phyloP scores from a whole-genome alignment of 2,113 vertebrate species.

The Sander vitreus region DNA sequence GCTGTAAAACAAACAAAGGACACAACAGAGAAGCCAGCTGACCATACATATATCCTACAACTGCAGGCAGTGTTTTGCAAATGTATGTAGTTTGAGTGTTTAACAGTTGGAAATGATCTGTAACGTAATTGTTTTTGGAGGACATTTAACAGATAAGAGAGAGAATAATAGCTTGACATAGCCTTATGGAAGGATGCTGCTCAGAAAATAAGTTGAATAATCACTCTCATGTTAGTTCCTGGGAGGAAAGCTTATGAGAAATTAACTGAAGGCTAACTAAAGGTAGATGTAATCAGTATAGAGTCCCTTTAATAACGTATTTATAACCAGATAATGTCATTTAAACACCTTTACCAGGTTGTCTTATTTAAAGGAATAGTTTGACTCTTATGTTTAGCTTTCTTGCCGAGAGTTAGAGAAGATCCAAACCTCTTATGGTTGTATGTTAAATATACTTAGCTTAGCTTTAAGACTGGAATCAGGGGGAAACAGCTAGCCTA shows the following conservation, averaged over 20 bases:
- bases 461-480: background rate
- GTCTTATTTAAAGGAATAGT: no score
- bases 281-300: background rate
- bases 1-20: slow-evolving; percentile 22
- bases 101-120: background rate
- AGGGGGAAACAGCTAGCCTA: background rate
- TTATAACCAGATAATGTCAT: background rate
- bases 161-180: background rate
- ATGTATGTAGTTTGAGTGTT: background rate
- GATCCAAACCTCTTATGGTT: background rate
- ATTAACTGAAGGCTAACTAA: background rate
- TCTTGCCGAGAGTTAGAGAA: background rate
- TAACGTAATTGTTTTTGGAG: background rate
- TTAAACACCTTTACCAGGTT: background rate
- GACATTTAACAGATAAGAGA: background rate
- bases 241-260: background rate
- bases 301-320: background rate
- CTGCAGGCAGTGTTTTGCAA: background rate
- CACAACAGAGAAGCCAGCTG: background rate
- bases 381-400: background rate
- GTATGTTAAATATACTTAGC: background rate
- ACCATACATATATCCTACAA: background rate
- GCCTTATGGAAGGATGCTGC: background rate
- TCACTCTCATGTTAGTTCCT: background rate
- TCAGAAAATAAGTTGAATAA: background rate